These are phyloP conservation scores for Heterotis niloticus DNA, from an alignment of 2,113 vertebrate genomes.

Conservation along the genomic window DNA sequence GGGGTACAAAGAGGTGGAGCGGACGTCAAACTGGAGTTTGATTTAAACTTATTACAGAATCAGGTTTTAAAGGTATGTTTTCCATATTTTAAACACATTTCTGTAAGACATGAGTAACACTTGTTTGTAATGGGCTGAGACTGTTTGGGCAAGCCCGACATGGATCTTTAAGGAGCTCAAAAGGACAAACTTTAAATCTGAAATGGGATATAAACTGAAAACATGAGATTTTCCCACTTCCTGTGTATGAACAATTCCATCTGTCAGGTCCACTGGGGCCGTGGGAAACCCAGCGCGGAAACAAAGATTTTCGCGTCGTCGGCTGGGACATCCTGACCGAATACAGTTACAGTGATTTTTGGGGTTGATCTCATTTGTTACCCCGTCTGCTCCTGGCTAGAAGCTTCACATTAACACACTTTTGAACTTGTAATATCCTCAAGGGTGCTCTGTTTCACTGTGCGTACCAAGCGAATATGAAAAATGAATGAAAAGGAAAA, in stretches of 20 bases:
- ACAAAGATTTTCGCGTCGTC: background rate
- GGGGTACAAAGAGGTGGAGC: no score
- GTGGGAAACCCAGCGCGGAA: slow-evolving; percentile 45
- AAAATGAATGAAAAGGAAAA: slow-evolving; percentile 1
- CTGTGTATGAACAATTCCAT: slow-evolving; percentile 63
- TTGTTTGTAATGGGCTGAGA: no score
- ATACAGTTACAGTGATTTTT: background rate
- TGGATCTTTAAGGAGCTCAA: no score
- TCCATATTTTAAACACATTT: no score
- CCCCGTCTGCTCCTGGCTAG: background rate
- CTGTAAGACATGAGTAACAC: no score
- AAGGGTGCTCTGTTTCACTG: background rate
- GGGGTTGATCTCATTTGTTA: background rate
- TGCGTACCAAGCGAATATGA: background rate
- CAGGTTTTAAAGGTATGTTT: no score
- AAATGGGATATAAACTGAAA: slow-evolving; percentile 56
- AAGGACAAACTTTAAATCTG: slow-evolving; percentile 26
- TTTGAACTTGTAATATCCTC: background rate
- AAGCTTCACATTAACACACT: background rate
- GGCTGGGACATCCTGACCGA: background rate
- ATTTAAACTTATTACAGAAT: no score
- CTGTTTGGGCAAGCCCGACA: no score
- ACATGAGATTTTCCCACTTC: slow-evolving; percentile 52
- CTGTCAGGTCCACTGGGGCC: slow-evolving; percentile 60
- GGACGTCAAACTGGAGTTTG: no score